Conservation (phyloP, 1,140 invertebrate genomes). For the Drosophila busckii region DNA sequence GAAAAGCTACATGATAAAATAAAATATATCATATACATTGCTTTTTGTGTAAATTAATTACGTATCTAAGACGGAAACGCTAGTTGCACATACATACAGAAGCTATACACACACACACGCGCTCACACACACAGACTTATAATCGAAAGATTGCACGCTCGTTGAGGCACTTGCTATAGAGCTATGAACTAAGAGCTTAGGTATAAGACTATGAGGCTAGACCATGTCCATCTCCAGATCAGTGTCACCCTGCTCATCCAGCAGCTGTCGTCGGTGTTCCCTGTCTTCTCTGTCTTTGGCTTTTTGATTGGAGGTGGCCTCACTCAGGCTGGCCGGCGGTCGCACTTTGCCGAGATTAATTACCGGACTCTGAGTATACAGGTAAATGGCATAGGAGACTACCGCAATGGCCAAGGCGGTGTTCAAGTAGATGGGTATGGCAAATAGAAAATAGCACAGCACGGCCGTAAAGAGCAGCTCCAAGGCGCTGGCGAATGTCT, state of each 20-base stretch:
- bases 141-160: constrained; percentile 41
- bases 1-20: too few relatives aligned
- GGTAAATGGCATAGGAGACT: constrained; percentile 89
- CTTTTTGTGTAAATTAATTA: constrained; percentile 7
- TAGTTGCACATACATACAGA: constrained; percentile 24
- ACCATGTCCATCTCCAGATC: constrained; percentile 69
- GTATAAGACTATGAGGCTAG: constrained; percentile 26
- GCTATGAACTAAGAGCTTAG: too few relatives aligned
- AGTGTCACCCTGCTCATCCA: constrained; percentile 54
- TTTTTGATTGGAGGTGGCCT: constrained; percentile 24
- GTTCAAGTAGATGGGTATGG: constrained; percentile 90
- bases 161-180: constrained; percentile 54
- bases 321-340: constrained; percentile 44
- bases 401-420: constrained; percentile 90
- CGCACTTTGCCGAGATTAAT: constrained; percentile 80
- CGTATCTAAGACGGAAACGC: constrained; percentile 25
- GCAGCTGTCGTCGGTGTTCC: constrained; percentile 50
- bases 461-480: constrained; percentile 95
- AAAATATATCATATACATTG: not conserved
- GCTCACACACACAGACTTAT: constrained; percentile 20
- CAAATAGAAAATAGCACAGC: constrained; percentile 93
- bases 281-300: constrained; percentile 37
- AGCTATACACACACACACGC: constrained; percentile 5
- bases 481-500: constrained; percentile 96
- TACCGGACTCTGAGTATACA: constrained; percentile 95